A percentile compares a stretch with the other conserved stretches of the same genome.
Evolutionary conservation across 1,140 invertebrate genomes (phyloP).

Genomic region (Scylla paramamosain): DNA sequence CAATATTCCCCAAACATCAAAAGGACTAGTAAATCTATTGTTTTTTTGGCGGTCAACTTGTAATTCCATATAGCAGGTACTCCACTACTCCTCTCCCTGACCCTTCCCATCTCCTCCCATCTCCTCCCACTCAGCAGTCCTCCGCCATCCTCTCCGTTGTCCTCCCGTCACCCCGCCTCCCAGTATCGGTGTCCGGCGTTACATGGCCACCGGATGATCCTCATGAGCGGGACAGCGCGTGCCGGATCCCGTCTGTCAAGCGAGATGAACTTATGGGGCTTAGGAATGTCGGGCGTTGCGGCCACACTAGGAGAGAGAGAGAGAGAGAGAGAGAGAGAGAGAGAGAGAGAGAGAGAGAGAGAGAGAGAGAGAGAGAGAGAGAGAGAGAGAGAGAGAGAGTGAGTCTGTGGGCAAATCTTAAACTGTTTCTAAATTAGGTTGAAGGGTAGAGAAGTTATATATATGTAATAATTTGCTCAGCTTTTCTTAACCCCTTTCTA

Average conservation of each 20-base stretch:
- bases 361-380: no score
- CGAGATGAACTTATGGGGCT: slow-evolving; percentile 33
- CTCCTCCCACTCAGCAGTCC: background rate
- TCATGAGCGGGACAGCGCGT: slow-evolving; percentile 25
- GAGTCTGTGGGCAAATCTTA: background rate
- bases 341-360: no score
- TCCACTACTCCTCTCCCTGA: background rate
- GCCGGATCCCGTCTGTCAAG: slow-evolving; percentile 44
- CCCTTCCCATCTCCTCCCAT: background rate
- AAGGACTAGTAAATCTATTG: background rate
- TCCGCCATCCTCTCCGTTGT: background rate
- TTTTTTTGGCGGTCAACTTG: background rate
- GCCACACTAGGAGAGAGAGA: background rate
- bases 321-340: background rate
- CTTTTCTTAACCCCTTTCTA: no score
- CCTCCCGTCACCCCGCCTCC: background rate
- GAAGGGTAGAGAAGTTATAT: no score
- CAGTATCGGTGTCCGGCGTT: slow-evolving; percentile 41
- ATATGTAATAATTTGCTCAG: no score
- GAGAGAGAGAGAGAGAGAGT: background rate
- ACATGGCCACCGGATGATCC: background rate
- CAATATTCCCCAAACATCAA: background rate
- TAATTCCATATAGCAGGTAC: background rate
- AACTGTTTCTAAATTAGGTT: no score
- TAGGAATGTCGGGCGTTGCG: slow-evolving; percentile 7